A percentile compares a stretch with the other conserved stretches of the same genome.
phyloP scores from a whole-genome alignment of 2,797 vertebrate species.

The Macropus fuliginosus region DNA sequence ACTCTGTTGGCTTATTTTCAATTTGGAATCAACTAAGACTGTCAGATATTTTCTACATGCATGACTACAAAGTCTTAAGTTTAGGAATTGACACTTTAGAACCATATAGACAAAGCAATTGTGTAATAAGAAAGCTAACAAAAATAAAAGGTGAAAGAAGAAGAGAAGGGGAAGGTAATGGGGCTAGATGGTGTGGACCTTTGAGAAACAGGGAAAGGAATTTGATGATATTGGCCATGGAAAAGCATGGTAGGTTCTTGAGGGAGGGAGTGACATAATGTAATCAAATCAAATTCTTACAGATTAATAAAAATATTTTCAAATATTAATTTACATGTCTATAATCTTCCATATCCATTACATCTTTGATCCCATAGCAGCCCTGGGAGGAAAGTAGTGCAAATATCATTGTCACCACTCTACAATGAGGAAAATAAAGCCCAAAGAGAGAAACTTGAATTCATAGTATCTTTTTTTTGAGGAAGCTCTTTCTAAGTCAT shows the following conservation, averaged over 20 bases:
- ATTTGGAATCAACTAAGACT: background rate
- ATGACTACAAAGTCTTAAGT: background rate
- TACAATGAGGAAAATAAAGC: background rate
- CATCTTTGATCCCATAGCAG: background rate
- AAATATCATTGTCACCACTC: background rate
- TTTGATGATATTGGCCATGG: background rate
- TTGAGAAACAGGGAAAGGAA: background rate
- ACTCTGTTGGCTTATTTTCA: background rate
- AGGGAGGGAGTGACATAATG: background rate
- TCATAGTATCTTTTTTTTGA: background rate
- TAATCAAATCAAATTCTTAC: background rate
- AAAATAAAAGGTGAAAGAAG: background rate
- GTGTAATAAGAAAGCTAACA: background rate
- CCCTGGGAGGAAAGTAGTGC: background rate
- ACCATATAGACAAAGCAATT: background rate
- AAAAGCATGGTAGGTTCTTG: background rate
- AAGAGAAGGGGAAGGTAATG: background rate
- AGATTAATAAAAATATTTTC: background rate
- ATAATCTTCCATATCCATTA: background rate
- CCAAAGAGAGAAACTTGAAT: background rate
- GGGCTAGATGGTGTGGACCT: background rate
- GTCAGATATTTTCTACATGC: background rate
- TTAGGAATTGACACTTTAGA: background rate
- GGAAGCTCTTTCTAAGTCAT: background rate
- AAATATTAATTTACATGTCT: background rate